phyloP scores from a whole-genome alignment of 2,113 vertebrate genomes.

The Callopanchax toddi region DNA sequence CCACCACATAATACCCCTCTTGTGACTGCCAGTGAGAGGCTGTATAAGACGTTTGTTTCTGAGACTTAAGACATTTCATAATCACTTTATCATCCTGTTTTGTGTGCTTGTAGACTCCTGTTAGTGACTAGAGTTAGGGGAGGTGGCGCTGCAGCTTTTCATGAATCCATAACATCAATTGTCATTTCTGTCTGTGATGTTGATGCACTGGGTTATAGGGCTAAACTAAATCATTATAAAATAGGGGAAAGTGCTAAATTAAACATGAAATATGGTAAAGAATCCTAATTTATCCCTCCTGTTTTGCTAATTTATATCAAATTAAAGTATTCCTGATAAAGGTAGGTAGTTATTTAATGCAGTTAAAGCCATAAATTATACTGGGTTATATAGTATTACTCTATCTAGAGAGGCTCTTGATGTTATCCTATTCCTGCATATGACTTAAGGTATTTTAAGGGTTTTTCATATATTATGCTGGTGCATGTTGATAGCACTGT shows the following conservation, averaged over 20 bases:
- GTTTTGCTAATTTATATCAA: not conserved
- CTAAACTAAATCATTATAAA: not conserved
- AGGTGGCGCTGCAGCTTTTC: not conserved
- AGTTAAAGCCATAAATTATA: too few species aligned
- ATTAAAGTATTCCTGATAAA: not conserved
- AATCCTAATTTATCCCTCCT: not conserved
- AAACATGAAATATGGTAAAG: not conserved
- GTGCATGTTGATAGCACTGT: too few species aligned
- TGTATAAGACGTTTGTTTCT: conserved; percentile 60
- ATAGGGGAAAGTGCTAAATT: not conserved
- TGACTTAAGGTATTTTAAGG: too few species aligned
- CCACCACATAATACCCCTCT: conserved; percentile 59
- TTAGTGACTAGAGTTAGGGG: conserved; percentile 17
- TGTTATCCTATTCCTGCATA: too few species aligned
- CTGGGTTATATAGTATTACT: too few species aligned
- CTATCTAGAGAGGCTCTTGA: too few species aligned
- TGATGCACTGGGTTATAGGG: too few species aligned
- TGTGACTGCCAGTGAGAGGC: conserved; percentile 54
- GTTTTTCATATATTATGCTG: too few species aligned
- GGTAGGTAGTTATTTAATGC: not conserved
- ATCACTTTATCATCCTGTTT: conserved; percentile 58
- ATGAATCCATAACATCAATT: not conserved
- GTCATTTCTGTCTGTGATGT: not conserved
- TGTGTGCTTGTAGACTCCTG: conserved; percentile 18
- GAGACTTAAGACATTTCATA: conserved; percentile 58